phyloP scores from a whole-genome alignment of 2,797 vertebrate genomes.

The Nothura maculosa region DNA sequence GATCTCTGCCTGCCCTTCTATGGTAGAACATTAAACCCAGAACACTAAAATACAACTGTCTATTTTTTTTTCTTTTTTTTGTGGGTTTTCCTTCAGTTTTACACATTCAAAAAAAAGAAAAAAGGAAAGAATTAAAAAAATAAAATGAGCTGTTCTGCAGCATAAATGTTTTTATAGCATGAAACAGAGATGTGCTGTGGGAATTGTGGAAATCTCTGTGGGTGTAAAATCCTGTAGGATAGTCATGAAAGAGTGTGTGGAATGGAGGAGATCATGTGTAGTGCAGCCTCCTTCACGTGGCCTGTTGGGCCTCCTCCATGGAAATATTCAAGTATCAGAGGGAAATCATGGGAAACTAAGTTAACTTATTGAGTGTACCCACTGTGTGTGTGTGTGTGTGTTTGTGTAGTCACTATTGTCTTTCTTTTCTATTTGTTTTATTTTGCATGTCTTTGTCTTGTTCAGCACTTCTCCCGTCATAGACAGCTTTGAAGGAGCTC shows the following conservation, averaged over 20 bases:
- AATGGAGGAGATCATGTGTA: neutral
- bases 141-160: fast-evolving
- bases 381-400: neutral
- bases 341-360: neutral
- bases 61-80: neutral
- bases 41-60: neutral
- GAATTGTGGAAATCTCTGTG: fast-evolving
- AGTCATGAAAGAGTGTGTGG: neutral
- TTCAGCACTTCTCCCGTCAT: neutral
- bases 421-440: neutral
- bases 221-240: neutral
- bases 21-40: neutral
- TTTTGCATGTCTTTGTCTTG: neutral
- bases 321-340: neutral
- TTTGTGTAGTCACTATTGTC: neutral
- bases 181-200: fast-evolving
- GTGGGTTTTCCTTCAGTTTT: neutral
- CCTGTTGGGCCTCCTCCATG: neutral
- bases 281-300: neutral
- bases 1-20: fast-evolving
- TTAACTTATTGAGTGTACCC: neutral
- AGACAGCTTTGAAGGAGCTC: neutral
- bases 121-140: neutral
- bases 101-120: neutral
- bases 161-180: neutral